These are phyloP conservation scores for Edolisoma coerulescens DNA, from an alignment of 2,113 vertebrate genomes.

Conservation along the genomic window DNA sequence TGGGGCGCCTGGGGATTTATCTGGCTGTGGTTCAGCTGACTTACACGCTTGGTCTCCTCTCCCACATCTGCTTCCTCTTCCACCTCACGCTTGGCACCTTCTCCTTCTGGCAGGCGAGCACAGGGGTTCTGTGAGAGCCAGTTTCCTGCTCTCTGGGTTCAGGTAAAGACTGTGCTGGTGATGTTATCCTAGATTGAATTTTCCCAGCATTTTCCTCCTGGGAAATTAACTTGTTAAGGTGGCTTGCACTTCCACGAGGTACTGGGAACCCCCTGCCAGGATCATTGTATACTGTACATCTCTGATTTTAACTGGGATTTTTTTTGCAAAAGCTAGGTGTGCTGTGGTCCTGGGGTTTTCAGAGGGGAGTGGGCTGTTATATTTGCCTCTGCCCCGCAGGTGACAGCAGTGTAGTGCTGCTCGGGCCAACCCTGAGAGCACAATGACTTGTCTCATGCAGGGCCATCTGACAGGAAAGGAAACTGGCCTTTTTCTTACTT, in stretches of 20 bases:
- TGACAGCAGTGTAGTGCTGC: rapidly evolving
- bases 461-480: background rate
- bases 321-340: background rate
- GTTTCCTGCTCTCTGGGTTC: background rate
- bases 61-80: slow-evolving; percentile 50
- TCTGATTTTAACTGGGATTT: background rate
- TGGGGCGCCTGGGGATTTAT: background rate
- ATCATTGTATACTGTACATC: rapidly evolving
- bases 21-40: slow-evolving; percentile 7
- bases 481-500: background rate
- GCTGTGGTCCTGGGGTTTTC: background rate
- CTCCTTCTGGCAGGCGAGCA: background rate
- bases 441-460: rapidly evolving
- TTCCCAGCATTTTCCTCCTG: background rate
- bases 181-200: background rate
- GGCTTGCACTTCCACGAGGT: background rate
- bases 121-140: background rate
- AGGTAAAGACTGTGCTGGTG: background rate
- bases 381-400: rapidly evolving
- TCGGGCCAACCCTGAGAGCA: rapidly evolving
- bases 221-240: background rate
- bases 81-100: background rate
- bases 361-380: background rate
- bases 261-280: background rate
- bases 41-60: background rate